Evolutionary conservation across 2,113 vertebrate species (phyloP), one percentile per base, ranked within the genome.

Genomic region (Accipiter cooperii): DNA sequence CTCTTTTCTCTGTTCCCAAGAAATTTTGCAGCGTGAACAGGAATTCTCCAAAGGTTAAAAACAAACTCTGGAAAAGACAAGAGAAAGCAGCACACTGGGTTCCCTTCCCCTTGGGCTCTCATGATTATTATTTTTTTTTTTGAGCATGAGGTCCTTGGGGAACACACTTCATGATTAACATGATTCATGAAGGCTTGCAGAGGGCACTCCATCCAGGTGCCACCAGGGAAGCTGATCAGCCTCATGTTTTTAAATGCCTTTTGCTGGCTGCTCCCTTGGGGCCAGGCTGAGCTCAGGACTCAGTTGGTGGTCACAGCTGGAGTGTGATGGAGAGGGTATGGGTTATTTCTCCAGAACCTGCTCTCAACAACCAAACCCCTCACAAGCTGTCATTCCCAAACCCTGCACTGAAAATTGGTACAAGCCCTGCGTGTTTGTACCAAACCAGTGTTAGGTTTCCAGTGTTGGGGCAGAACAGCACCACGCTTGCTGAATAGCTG

Each of bases 261-360:
- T 68, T 13, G 3, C 25, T 25, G 9, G 18, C 25, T 36, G 51
- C 33, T 86, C 36, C 61, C 47, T 31, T 5, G 25, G 33, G 75
- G 46, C 64, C 65, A 33, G 24, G 22, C 36, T 74, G 63, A 84
- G 71, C 44, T 78, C 38, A 22, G 49, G 58, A 34, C 44, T 65
- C 64, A 10, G 31, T 9, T 25, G 7, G 17, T 34, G 65, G 34
- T 33, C 79, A 52, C 70, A 77, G 60, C 34, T 29, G 57, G 40
- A 68, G 20, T 0, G 1, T 4, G 1, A 52, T 5, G 10, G n/a
- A 34, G 13, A 71, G 12, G 55, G n/a, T 16, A 44, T 25, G 46
- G 29, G 34, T 57, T 66, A 36, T 25, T 71, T 57, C 52, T 63
- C 47, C 10, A 57, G 52, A 51, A 65, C 28, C 19, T 34, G 17